A percentile compares a stretch with the other conserved stretches of the same genome.
Evolutionary conservation across 1,140 invertebrate species (phyloP).

Genomic region (Monochamus saltuarius): DNA sequence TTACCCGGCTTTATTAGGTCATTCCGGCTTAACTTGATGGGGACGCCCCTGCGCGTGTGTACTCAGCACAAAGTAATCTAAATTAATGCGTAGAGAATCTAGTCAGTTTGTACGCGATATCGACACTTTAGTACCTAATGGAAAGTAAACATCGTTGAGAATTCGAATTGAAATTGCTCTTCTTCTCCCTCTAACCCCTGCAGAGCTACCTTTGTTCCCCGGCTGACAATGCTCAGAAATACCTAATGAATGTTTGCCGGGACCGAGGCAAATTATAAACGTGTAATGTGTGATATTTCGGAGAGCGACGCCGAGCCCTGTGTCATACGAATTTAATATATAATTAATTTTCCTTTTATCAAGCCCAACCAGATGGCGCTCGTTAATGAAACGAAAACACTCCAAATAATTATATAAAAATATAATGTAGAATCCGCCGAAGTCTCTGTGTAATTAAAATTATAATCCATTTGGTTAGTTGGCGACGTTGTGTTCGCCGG

Average conservation of each 20-base stretch:
- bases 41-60: slow-evolving; percentile 16
- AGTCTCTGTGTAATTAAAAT: no score
- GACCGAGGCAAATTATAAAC: no score
- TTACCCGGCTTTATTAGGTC: no score
- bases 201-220: no score
- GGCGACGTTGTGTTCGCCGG: no score
- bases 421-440: background rate
- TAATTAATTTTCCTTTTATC: slow-evolving; percentile 21
- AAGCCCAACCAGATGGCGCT: slow-evolving; percentile 16
- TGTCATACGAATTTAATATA: no score
- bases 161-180: slow-evolving; percentile 38
- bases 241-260: no score
- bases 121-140: slow-evolving; percentile 45
- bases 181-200: slow-evolving; percentile 22
- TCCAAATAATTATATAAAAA: slow-evolving; percentile 18
- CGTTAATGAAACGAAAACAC: slow-evolving; percentile 19
- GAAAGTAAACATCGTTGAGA: slow-evolving; percentile 43
- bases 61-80: slow-evolving; percentile 41
- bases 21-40: no score
- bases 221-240: no score
- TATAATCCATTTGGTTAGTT: no score
- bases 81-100: slow-evolving; percentile 43
- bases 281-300: no score
- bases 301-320: no score
- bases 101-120: slow-evolving; percentile 42